Evolutionary conservation across 2,113 vertebrate species (phyloP).

Genomic region (Tretioscincus oriximinensis): DNA sequence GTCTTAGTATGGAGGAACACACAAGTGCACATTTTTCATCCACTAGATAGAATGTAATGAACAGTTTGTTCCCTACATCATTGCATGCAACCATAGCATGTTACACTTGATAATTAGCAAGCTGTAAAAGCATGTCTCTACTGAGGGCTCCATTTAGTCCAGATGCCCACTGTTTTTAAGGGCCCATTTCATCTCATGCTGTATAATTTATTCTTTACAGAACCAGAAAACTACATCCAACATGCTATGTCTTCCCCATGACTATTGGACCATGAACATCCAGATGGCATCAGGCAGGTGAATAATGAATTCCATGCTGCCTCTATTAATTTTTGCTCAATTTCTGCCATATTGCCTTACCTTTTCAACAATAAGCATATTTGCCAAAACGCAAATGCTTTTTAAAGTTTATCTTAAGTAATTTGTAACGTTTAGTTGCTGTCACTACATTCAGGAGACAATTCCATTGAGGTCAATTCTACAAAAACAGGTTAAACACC

Average conservation of each 20-base stretch:
- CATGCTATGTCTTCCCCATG: not conserved
- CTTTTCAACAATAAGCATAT: conserved; percentile 19
- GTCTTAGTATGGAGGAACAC: not conserved
- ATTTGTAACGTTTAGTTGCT: conserved; percentile 20
- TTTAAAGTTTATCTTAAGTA: conserved; percentile 21
- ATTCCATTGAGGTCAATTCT: conserved; percentile 1
- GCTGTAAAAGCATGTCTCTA: not conserved
- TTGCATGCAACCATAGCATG: not conserved
- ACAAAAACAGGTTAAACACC: not conserved
- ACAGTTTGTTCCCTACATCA: not conserved
- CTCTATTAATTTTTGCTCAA: conserved; percentile 40
- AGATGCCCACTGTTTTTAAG: conserved; percentile 6
- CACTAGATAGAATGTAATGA: not conserved
- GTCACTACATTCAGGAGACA: conserved; percentile 22
- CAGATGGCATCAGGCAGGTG: conserved; percentile 59
- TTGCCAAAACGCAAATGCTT: not conserved
- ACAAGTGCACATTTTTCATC: not conserved
- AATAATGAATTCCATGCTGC: conserved; percentile 47
- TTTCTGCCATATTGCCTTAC: conserved; percentile 15
- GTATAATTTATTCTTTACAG: conserved; percentile 3
- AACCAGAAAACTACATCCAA: conserved; percentile 17
- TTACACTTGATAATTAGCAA: not conserved
- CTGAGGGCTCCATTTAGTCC: not conserved
- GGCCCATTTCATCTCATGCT: not conserved
- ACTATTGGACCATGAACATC: conserved; percentile 48